These are phyloP conservation scores for Streblospio benedicti DNA, from an alignment of 1,140 invertebrate genomes.

Conservation along the genomic window DNA sequence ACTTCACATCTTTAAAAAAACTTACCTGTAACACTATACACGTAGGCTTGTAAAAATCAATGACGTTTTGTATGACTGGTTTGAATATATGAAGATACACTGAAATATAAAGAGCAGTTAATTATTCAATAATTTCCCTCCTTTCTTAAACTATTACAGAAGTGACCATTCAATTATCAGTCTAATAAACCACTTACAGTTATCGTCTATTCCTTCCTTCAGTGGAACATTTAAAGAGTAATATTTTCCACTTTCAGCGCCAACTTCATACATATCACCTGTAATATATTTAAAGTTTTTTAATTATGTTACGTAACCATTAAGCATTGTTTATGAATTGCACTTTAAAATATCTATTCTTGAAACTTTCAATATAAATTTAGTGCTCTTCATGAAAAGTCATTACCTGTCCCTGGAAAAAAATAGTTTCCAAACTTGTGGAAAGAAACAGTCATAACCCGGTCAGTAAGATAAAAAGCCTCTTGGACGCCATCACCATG, in stretches of 20 bases:
- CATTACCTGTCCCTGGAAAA: constrained; percentile 58
- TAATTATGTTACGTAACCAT: neutral
- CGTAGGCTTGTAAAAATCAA: constrained; percentile 93
- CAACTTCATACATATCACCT: constrained; percentile 96
- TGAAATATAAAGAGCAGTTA: constrained; percentile 18
- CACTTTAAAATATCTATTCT: neutral
- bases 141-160: too few relatives aligned
- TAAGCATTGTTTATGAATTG: too few relatives aligned
- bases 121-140: constrained; percentile 4
- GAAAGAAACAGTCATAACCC: constrained; percentile 50
- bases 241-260: constrained; percentile 81
- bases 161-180: too few relatives aligned
- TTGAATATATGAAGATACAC: constrained; percentile 85
- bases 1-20: too few relatives aligned
- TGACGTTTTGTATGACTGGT: constrained; percentile 82
- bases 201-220: constrained; percentile 92
- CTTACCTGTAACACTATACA: constrained; percentile 76
- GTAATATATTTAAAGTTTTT: constrained; percentile 22
- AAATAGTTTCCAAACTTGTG: constrained; percentile 49
- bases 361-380: neutral
- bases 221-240: constrained; percentile 96
- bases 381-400: constrained; percentile 11
- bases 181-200: constrained; percentile 58
- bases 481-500: constrained; percentile 51
- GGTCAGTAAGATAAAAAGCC: constrained; percentile 50